Conservation (phyloP, 2,113 vertebrate genomes). For the Leptobrachium ailaonicum region DNA sequence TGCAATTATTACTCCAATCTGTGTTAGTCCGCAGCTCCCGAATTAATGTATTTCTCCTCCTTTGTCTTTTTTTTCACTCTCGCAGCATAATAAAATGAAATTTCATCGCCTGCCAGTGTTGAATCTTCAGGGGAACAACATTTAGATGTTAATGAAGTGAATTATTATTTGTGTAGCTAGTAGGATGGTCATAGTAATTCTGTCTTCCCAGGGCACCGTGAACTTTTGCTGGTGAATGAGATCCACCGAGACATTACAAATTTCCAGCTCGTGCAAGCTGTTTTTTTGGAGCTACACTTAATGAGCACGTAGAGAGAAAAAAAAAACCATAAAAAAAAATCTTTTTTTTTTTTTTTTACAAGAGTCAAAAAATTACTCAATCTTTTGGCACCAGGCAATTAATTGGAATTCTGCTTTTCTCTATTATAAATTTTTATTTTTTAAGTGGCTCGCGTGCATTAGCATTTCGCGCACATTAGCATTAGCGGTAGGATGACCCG, state of each 20-base stretch:
- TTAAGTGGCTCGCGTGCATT: too few relatives aligned
- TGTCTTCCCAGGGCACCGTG: conserved; percentile 26
- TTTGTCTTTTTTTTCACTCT: conserved; percentile 14
- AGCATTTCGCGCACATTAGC: too few relatives aligned
- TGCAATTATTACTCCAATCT: not conserved
- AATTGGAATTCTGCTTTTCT: too few relatives aligned
- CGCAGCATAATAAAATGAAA: conserved; percentile 11
- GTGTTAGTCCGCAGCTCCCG: not conserved
- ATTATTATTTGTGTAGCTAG: conserved; percentile 40
- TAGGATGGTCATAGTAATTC: conserved; percentile 33
- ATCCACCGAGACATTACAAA: conserved; percentile 32
- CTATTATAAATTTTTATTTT: too few relatives aligned
- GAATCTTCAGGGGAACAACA: conserved; percentile 19
- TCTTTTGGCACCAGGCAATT: too few relatives aligned
- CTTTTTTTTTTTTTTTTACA: too few relatives aligned
- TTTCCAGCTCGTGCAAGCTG: conserved; percentile 12
- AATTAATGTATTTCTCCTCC: not conserved
- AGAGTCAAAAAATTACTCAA: too few relatives aligned
- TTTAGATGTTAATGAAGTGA: conserved; percentile 43
- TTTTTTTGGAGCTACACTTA: conserved; percentile 19
- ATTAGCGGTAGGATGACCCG: too few relatives aligned
- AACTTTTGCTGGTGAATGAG: conserved; percentile 36
- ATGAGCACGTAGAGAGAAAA: conserved; percentile 17
- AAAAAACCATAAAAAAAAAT: not conserved
- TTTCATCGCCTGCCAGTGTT: conserved; percentile 6